Conservation (phyloP, 1,140 invertebrate species). For the Drosophila orosa region DNA sequence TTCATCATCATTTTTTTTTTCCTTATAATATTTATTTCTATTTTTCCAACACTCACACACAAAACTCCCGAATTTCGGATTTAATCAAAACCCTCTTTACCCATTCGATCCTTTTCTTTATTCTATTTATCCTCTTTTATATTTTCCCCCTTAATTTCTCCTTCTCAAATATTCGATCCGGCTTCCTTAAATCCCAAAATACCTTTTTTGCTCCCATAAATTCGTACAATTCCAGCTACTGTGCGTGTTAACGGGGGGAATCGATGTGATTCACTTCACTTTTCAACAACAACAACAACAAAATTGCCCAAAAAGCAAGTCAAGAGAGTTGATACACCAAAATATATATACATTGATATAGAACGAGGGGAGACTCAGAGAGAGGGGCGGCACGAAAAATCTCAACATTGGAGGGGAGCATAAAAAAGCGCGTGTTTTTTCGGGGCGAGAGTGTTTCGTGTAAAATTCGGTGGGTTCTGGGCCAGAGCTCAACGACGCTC, state of each 20-base stretch:
- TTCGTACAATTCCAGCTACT: slow-evolving; percentile 44
- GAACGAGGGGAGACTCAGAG: not conserved
- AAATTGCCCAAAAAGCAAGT: slow-evolving; percentile 50
- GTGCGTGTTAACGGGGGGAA: slow-evolving; percentile 50
- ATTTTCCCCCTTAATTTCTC: not conserved
- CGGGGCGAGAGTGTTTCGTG: slow-evolving; percentile 69
- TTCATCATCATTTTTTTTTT: not conserved
- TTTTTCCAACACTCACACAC: not conserved
- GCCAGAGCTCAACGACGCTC: slow-evolving; percentile 51
- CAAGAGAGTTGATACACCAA: slow-evolving; percentile 43
- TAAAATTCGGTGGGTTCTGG: slow-evolving; percentile 45
- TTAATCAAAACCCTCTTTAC: not conserved
- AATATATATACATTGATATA: not conserved
- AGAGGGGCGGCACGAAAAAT: slow-evolving; percentile 36
- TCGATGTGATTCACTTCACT: slow-evolving; percentile 76
- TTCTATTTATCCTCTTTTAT: not conserved
- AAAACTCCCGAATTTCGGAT: not conserved
- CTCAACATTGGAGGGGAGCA: slow-evolving; percentile 10
- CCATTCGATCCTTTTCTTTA: not conserved
- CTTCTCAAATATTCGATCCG: not conserved
- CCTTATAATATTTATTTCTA: too few species aligned
- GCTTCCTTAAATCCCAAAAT: slow-evolving; percentile 11
- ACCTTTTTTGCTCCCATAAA: slow-evolving; percentile 5
- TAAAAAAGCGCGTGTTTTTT: slow-evolving; percentile 42
- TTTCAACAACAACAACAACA: slow-evolving; percentile 54